Base-by-base conservation (phyloP, 2,888 invertebrate genomes). In the Drosophila diplacantha region DNA sequence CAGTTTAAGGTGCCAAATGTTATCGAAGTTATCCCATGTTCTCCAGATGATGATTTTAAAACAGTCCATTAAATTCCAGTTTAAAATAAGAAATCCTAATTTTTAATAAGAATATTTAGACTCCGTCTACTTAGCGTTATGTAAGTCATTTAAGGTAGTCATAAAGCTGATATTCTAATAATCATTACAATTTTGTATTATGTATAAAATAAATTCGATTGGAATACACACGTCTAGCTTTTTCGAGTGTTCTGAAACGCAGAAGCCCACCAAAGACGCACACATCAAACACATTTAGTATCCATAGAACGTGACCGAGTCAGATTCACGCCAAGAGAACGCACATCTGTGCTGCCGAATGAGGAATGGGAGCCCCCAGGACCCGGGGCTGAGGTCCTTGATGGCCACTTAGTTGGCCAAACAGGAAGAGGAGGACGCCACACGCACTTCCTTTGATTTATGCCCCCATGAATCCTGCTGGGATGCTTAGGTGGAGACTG, bases 371-470 rank as follows among this genome's bases (percentile, higher is more conserved):
- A 16, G 22, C 12, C 7, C 7, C 32, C 35, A 38, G 24, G 46
- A 32, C 16, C 20, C n/a, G 26, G n/a, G 41, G 16, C 43, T 18
- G 35, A 24, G 31, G 35, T 44, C 70, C 54, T 62, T 67, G 62
- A 67, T 67, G 71, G 60, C 54, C 73, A 47, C 60, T 65, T 67
- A 67, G 67, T 64, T 67, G 70, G 57, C 47, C 46, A 59, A 72
- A 58, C 70, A 24, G 52, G 7, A 47, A 58, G 65, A 44, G 29
- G 7, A n/a, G 41, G 22, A 22, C 12, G 20, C n/a, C 59, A 53
- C 59, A 67, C 68, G 50, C 63, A 59, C 57, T 56, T 66, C 56
- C 70, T 49, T 61, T 77, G 74, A 74, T 77, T 75, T 78, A 71
- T 75, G 56, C 64, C 46, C 50, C 46, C 51, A 56, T 52, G 61